A percentile compares a stretch with the other conserved stretches of the same genome.
Conservation (phyloP, 1,140 invertebrate species). For the Magallana ariakensis region DNA sequence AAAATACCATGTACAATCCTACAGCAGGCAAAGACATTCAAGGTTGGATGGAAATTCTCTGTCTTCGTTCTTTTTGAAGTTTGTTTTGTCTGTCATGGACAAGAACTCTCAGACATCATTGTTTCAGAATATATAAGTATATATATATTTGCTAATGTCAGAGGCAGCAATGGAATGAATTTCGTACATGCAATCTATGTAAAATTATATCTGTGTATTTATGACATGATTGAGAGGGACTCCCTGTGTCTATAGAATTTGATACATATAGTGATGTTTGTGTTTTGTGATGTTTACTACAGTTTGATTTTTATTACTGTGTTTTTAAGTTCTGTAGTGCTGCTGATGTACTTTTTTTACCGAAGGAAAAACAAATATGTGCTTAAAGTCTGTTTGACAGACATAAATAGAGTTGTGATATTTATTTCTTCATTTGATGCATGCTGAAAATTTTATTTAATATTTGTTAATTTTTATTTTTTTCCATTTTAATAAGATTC, state of each 20-base stretch:
- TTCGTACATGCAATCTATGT: not conserved
- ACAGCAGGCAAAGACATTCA: too few species aligned
- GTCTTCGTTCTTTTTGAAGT: too few species aligned
- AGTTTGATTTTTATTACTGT: slow-evolving; percentile 12
- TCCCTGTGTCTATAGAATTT: not conserved
- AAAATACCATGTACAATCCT: too few species aligned
- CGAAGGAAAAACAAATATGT: not conserved
- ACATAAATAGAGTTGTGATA: not conserved
- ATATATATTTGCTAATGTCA: not conserved
- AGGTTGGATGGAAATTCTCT: too few species aligned
- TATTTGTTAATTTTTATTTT: not conserved
- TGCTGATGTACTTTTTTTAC: not conserved
- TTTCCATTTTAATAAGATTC: not conserved
- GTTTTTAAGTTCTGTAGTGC: slow-evolving; percentile 4
- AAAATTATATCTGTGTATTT: not conserved
- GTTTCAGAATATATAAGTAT: too few species aligned
- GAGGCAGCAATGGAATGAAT: slow-evolving; percentile 12
- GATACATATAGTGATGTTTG: not conserved
- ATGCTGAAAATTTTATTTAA: slow-evolving; percentile 33
- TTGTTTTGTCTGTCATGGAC: too few species aligned
- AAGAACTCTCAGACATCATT: too few species aligned
- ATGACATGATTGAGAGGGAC: not conserved
- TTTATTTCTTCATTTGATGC: slow-evolving; percentile 7
- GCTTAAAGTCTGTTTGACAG: slow-evolving; percentile 1
- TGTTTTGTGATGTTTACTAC: not conserved